A percentile compares a stretch with the other conserved stretches of the same genome.
Conservation (phyloP, 2,888 invertebrate species). For the Nephrotoma guestfalica region DNA sequence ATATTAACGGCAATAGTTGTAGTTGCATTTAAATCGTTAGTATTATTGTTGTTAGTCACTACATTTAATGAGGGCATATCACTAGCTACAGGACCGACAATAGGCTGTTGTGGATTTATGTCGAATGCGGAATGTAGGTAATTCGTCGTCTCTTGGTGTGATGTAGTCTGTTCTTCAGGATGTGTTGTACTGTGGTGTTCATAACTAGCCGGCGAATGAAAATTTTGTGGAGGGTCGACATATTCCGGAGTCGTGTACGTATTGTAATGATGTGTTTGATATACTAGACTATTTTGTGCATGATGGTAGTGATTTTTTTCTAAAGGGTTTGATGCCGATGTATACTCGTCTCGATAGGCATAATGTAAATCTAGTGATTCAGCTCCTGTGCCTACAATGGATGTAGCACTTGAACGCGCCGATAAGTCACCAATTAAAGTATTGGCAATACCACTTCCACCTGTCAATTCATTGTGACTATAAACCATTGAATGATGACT, state of each 20-base stretch:
- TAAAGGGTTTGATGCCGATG: not conserved
- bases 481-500: not conserved
- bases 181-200: not conserved
- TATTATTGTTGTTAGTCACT: not conserved
- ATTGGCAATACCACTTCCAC: too few species aligned
- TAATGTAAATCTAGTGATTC: constrained; percentile 14
- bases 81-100: not conserved
- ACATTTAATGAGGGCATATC: not conserved
- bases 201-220: not conserved
- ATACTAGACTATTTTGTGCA: not conserved
- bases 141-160: not conserved
- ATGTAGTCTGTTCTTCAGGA: not conserved
- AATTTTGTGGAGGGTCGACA: not conserved
- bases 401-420: not conserved
- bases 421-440: not conserved
- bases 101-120: not conserved
- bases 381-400: not conserved
- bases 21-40: not conserved
- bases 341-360: constrained; percentile 13
- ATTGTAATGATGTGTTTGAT: not conserved
- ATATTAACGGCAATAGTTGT: not conserved
- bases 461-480: not conserved
- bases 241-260: not conserved
- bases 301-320: not conserved
- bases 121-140: not conserved